Evolutionary conservation across 2,797 vertebrate genomes (phyloP).

Genomic region (Phoebastria nigripes): DNA sequence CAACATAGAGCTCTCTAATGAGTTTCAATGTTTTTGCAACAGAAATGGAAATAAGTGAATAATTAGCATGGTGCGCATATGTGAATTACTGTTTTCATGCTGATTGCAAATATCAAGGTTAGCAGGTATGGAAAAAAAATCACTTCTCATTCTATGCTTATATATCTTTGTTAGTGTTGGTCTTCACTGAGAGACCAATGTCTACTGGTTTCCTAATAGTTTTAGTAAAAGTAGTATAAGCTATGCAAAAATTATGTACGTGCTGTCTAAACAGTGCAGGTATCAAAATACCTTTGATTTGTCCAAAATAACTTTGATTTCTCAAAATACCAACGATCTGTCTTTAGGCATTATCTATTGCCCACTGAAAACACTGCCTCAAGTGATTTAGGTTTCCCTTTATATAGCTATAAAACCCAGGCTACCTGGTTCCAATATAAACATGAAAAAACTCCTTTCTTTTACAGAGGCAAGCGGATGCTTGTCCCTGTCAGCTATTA

Average conservation of each 20-base stretch:
- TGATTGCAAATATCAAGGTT: not conserved
- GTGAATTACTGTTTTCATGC: not conserved
- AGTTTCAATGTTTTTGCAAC: not conserved
- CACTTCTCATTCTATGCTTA: not conserved
- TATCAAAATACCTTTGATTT: not conserved
- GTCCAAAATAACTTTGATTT: not conserved
- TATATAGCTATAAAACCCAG: not conserved
- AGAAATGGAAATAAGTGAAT: not conserved
- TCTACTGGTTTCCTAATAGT: not conserved
- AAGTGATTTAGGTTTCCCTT: not conserved
- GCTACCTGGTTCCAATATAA: not conserved
- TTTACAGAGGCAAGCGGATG: not conserved
- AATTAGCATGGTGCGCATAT: not conserved
- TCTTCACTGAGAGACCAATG: not conserved
- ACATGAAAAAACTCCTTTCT: not conserved
- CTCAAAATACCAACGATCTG: not conserved
- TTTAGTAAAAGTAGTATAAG: not conserved
- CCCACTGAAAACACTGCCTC: not conserved
- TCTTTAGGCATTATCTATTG: not conserved
- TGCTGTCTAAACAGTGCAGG: not conserved
- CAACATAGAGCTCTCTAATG: not conserved
- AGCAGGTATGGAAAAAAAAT: not conserved
- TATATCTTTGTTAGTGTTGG: not conserved
- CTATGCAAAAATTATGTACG: not conserved
- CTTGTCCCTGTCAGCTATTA: not conserved